Conservation (phyloP, 2,888 invertebrate species). For the Polia nebulosa region DNA sequence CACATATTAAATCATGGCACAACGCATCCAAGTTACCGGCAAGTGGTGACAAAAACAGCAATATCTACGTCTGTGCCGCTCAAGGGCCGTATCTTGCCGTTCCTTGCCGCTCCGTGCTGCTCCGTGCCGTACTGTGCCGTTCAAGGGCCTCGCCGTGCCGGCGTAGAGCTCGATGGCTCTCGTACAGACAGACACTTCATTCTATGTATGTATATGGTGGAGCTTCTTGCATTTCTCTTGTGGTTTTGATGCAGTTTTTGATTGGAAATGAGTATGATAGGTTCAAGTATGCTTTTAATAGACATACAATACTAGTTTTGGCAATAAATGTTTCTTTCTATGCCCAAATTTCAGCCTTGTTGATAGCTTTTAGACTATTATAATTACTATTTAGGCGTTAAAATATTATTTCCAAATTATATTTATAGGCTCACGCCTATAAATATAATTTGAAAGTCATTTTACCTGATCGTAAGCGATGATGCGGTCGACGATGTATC, state of each 20-base stretch:
- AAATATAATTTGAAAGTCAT: too few species aligned
- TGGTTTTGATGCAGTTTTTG: background rate
- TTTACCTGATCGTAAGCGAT: too few species aligned
- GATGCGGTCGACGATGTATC: too few species aligned
- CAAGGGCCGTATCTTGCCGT: constrained; percentile 47
- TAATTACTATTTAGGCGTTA: too few species aligned
- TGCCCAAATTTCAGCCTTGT: too few species aligned
- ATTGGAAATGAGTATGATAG: constrained; percentile 1
- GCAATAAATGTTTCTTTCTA: too few species aligned
- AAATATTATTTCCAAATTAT: too few species aligned
- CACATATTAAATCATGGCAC: constrained; percentile 37
- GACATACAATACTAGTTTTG: too few species aligned
- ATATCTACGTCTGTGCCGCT: constrained; percentile 44
- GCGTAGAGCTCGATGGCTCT: constrained; percentile 54
- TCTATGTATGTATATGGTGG: constrained; percentile 20
- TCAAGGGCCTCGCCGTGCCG: constrained; percentile 43
- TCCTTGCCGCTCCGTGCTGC: constrained; percentile 23
- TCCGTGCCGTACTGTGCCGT: constrained; percentile 29
- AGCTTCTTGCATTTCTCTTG: constrained; percentile 43
- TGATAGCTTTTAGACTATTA: too few species aligned
- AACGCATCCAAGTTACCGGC: constrained; percentile 24
- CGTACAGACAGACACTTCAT: constrained; percentile 37
- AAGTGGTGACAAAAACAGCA: constrained; percentile 48
- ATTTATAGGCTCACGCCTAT: too few species aligned
- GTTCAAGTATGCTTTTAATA: background rate